A percentile compares a stretch with the other conserved stretches of the same genome.
Conservation (phyloP, 2,888 invertebrate genomes). For the Drosophila demipolita region DNA sequence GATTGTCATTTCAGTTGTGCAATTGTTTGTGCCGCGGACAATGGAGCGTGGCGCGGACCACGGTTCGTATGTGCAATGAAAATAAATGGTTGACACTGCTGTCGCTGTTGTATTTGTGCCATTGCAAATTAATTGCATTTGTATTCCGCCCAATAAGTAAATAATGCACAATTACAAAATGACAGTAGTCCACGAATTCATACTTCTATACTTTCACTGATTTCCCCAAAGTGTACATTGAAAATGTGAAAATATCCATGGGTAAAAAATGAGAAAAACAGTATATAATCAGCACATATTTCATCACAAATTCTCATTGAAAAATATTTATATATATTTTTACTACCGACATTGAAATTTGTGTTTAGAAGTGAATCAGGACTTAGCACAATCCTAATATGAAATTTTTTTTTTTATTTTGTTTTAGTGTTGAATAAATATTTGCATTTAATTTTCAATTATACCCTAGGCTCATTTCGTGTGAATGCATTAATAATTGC, state of each 20-base stretch:
- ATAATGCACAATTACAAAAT: not conserved
- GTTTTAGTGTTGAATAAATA: not conserved
- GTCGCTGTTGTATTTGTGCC: not conserved
- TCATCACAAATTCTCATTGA: not conserved
- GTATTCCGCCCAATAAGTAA: slow-evolving; percentile 20
- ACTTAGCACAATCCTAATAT: not conserved
- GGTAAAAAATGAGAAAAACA: not conserved
- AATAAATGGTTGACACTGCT: slow-evolving; percentile 10
- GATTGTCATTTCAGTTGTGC: slow-evolving; percentile 27
- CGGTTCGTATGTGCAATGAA: slow-evolving; percentile 16
- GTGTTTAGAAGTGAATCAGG: not conserved
- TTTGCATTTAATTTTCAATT: slow-evolving; percentile 4
- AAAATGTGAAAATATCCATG: not conserved
- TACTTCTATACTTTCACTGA: not conserved
- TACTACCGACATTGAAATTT: not conserved
- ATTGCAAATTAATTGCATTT: slow-evolving; percentile 42
- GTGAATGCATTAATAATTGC: not conserved
- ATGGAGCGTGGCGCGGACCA: not conserved
- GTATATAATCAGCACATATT: not conserved
- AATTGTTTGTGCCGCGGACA: slow-evolving; percentile 4
- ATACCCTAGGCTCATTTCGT: not conserved
- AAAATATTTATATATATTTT: not conserved
- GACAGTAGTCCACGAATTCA: not conserved
- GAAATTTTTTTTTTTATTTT: not conserved
- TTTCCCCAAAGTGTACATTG: not conserved